Evolutionary conservation across 2,888 invertebrate genomes (phyloP), one percentile per base, ranked within the genome.

Genomic region (Nysson spinosus): DNA sequence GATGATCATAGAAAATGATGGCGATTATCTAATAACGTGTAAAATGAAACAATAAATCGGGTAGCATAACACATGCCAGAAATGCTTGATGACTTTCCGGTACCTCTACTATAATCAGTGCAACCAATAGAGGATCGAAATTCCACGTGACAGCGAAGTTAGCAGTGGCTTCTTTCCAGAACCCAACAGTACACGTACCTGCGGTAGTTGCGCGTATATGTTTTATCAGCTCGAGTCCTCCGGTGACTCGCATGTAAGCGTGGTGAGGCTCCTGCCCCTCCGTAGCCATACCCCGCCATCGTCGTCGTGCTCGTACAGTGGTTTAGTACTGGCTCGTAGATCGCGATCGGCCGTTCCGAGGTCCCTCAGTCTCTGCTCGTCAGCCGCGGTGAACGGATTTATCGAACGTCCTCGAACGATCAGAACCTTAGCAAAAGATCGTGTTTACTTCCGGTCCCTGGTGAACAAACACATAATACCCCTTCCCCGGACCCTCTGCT

Each of bases 311-410:
- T 42, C 12, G 24, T 11, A 24, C 11, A 17, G 3, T 19, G 20
- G 30, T 17, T n/a, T n/a, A 20, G 42, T 17, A 19, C 20, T 11
- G 37, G 28, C 63, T 64, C 63, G 65, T 60, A 61, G 69, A 61
- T 61, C 70, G 51, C 60, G 63, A 60, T 52, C 57, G 58, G 42
- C 52, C 56, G 51, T 52, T 44, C 19, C 68, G 63, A 26, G 54
- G 55, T 39, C 52, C 46, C 50, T 75, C 78, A 77, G 77, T 77
- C 78, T 78, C 61, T 62, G 54, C 73, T 73, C 73, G 76, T 63
- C 76, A 60, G 78, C 71, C 71, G 78, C 66, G 63, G 68, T 58
- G 73, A 49, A 62, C 71, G 78, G 76, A 71, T 62, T 56, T 42
- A 60, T 70, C 61, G 69, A 56, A 67, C 67, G 71, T 52, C 44